Evolutionary conservation across 2,113 vertebrate species (phyloP), one percentile per base, ranked within the genome.

Genomic region (Zosterops pallidus): DNA sequence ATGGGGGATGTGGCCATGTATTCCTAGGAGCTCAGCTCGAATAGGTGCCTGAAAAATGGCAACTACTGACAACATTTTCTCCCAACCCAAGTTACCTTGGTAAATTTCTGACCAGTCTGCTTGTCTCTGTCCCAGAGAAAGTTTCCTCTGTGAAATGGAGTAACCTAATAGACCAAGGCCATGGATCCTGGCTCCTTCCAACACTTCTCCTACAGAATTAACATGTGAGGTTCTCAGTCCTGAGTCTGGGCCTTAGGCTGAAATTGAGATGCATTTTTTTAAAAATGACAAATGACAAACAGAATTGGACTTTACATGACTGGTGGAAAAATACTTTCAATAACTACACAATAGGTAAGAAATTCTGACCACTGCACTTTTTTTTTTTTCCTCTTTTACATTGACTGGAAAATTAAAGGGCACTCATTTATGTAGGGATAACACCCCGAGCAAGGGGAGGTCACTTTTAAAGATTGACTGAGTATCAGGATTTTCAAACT

Each of bases 401-500:
- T 4, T 50, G 22, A 22, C 33, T 55, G 20, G 23, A 75, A 85
- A 89, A 78, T 47, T 64, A 87, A 60, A 31, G 28, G 46, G 85
- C 22, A 55, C 13, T n/a, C 23, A 65, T 24, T 77, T 53, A 23
- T 11, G 16, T 62, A 31, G 42, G 11, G 37, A 35, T 91, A 60
- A 37, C 20, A 56, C 16, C 23, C 53, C 53, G 29, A 65, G 63
- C 47, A 64, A 88, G 14, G 29, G 41, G 42, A 94, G 94, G 25
- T 79, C 16, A 41, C 39, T 90, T 77, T 65, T 85, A 75, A 91
- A 83, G 29, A 35, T 28, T 89, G 26, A n/a, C 25, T 67, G 52
- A n/a, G 17, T 83, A 35, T 47, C 6, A 1, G 50, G 21, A 86
- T 92, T 94, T 95, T 96, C 95, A 96, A 97, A 97, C 95, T 91